A percentile compares a stretch with the other conserved stretches of the same genome.
Conservation (phyloP, 2,113 vertebrate species). For the Vombatus ursinus region DNA sequence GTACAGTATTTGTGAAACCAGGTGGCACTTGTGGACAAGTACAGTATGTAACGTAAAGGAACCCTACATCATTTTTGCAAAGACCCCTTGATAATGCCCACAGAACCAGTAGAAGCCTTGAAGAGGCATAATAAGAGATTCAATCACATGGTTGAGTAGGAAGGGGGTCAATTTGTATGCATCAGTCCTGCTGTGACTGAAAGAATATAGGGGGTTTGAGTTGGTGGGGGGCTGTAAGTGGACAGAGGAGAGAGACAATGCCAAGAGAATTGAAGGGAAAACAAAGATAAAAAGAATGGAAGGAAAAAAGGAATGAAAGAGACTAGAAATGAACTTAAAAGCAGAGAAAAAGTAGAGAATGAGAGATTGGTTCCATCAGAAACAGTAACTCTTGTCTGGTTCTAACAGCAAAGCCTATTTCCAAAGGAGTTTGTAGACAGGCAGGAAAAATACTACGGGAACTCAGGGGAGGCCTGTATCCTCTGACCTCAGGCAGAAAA, state of each 20-base stretch:
- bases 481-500: slow-evolving; percentile 27
- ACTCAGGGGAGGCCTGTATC: slow-evolving; percentile 46
- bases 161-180: slow-evolving; percentile 85
- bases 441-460: background rate
- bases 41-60: slow-evolving; percentile 62
- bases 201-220: slow-evolving; percentile 80
- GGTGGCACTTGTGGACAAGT: slow-evolving; percentile 58
- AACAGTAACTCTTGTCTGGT: slow-evolving; percentile 54
- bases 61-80: slow-evolving; percentile 63
- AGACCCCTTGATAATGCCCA: slow-evolving; percentile 83
- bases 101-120: slow-evolving; percentile 82
- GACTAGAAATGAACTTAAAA: background rate
- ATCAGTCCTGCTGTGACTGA: slow-evolving; percentile 81
- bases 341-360: rapidly evolving
- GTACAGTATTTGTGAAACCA: slow-evolving; percentile 63
- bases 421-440: slow-evolving; percentile 46
- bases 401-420: slow-evolving; percentile 57
- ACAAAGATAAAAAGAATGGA: slow-evolving; percentile 64
- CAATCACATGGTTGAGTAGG: slow-evolving; percentile 78
- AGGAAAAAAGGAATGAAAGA: slow-evolving; percentile 23
- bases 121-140: slow-evolving; percentile 75
- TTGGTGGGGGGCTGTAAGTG: background rate
- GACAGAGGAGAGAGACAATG: slow-evolving; percentile 75
- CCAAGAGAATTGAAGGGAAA: slow-evolving; percentile 74
- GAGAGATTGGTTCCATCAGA: slow-evolving; percentile 64